Percentiles rank a stretch among this genome's conserved stretches.
Conservation (phyloP, 2,797 vertebrate genomes). For the Gymnopithys bicolor region DNA sequence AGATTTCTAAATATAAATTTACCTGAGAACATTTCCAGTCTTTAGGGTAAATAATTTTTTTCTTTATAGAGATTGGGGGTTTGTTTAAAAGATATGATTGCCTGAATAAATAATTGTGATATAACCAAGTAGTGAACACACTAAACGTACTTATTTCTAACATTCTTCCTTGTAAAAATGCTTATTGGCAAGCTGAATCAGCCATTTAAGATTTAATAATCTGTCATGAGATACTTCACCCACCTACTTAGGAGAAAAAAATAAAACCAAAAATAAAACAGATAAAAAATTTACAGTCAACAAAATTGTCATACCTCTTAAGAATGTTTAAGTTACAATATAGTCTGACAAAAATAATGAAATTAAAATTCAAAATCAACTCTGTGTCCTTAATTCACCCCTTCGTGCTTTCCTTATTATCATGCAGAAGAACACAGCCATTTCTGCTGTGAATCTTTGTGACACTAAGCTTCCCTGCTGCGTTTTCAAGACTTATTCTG, state of each 20-base stretch:
- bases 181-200: not conserved
- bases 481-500: conserved; percentile 43
- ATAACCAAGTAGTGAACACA: not conserved
- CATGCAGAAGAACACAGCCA: not conserved
- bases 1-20: not conserved
- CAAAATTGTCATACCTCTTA: not conserved
- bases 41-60: not conserved
- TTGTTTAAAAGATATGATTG: not conserved
- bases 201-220: conserved; percentile 6
- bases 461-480: not conserved
- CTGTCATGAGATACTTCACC: not conserved
- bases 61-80: not conserved
- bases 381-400: conserved; percentile 22
- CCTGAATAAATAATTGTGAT: not conserved
- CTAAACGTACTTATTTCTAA: not conserved
- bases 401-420: conserved; percentile 2
- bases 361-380: conserved; percentile 7
- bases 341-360: conserved; percentile 10
- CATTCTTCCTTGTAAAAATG: not conserved
- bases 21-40: not conserved
- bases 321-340: not conserved
- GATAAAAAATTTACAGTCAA: not conserved
- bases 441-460: not conserved
- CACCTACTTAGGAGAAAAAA: not conserved
- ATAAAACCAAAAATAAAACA: not conserved